Evolutionary conservation across 1,140 invertebrate species (phyloP).

Genomic region (Lucilia cuprina): DNA sequence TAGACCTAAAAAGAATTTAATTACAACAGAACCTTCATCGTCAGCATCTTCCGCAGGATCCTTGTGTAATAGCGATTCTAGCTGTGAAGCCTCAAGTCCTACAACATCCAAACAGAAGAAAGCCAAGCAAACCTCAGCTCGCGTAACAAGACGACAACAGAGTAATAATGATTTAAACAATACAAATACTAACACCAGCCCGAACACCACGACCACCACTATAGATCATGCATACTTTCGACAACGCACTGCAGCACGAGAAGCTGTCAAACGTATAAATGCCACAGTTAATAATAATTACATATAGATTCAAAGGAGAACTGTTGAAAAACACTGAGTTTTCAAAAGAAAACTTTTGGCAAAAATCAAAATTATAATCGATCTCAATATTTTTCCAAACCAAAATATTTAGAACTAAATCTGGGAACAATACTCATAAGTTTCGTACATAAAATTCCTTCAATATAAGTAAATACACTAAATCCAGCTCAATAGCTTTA

Average conservation of each 20-base stretch:
- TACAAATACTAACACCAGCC: too few relatives aligned
- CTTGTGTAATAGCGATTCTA: neutral
- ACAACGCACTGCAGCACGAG: neutral
- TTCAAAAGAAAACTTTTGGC: too few relatives aligned
- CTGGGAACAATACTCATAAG: too few relatives aligned
- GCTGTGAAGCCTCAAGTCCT: neutral
- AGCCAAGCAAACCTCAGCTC: neutral
- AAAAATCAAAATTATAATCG: too few relatives aligned
- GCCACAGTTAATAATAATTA: neutral
- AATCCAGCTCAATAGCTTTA: too few relatives aligned
- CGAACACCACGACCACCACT: neutral
- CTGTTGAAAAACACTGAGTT: too few relatives aligned
- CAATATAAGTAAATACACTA: too few relatives aligned
- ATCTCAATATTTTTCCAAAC: too few relatives aligned
- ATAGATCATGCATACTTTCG: neutral
- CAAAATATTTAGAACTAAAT: too few relatives aligned
- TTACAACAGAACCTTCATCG: neutral
- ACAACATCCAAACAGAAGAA: neutral
- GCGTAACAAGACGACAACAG: neutral
- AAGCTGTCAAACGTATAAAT: neutral
- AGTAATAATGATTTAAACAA: neutral
- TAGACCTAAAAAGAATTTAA: neutral
- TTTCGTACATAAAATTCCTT: too few relatives aligned
- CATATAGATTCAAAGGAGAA: neutral
- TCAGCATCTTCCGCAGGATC: neutral